Evolutionary conservation across 2,113 vertebrate genomes (phyloP).

Genomic region (Ginglymostoma cirratum): DNA sequence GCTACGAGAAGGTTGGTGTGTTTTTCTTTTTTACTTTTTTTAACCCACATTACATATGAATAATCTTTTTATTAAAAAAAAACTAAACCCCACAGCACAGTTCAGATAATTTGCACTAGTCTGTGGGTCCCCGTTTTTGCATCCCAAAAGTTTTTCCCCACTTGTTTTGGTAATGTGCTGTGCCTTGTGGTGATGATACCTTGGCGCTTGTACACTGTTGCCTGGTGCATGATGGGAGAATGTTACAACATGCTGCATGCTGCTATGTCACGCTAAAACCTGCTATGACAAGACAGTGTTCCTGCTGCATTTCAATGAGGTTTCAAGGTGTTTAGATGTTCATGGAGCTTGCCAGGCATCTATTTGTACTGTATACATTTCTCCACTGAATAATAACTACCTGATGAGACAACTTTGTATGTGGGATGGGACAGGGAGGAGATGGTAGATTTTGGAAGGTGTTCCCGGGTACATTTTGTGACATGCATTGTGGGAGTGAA

Average conservation of each 20-base stretch:
- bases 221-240: conserved; percentile 96
- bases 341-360: conserved; percentile 50
- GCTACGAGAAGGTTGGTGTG: conserved; percentile 99
- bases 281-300: conserved; percentile 73
- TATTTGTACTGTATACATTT: conserved; percentile 49
- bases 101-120: conserved; percentile 43
- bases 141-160: conserved; percentile 70
- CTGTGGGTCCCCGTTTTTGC: conserved; percentile 47
- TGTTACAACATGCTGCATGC: conserved; percentile 89
- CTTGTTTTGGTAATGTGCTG: conserved; percentile 93
- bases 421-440: conserved; percentile 42
- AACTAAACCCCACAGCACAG: conserved; percentile 42
- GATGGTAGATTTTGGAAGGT: conserved; percentile 40
- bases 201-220: conserved; percentile 72
- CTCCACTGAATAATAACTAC: conserved; percentile 5
- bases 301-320: conserved; percentile 52
- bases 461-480: background rate
- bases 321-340: conserved; percentile 17
- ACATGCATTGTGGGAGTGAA: background rate
- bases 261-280: conserved; percentile 44
- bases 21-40: conserved; percentile 99
- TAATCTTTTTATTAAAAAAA: conserved; percentile 45
- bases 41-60: conserved; percentile 87
- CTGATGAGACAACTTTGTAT: background rate
- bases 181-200: conserved; percentile 89